These are phyloP conservation scores for Periophthalmodon schlosseri DNA, from an alignment of 2,113 vertebrate species.

Conservation along the genomic window DNA sequence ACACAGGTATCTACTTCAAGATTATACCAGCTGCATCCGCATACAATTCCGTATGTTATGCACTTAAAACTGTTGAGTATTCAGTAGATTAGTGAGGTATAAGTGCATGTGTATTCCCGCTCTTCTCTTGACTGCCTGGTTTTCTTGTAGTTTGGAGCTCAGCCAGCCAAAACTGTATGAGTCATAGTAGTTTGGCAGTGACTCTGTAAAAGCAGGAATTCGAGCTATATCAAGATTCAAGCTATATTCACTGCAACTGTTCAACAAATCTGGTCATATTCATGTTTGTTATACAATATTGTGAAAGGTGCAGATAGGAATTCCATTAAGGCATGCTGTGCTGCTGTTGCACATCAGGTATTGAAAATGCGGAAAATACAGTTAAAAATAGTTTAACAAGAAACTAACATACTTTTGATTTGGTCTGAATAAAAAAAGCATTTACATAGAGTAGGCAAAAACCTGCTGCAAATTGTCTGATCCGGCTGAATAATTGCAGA, in stretches of 20 bases:
- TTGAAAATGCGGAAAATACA: neutral
- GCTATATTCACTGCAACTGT: slow-evolving; percentile 22
- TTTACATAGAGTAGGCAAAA: no score
- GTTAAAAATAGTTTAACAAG: no score
- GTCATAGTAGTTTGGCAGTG: slow-evolving; percentile 46
- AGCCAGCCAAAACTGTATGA: slow-evolving; percentile 35
- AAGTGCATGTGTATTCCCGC: slow-evolving; percentile 21
- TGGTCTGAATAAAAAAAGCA: no score
- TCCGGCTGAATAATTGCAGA: no score
- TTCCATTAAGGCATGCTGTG: neutral
- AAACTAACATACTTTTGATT: no score
- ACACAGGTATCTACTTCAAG: neutral
- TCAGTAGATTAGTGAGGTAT: neutral
- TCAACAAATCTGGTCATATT: slow-evolving; percentile 12
- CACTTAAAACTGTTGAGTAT: neutral
- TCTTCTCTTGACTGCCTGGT: slow-evolving; percentile 20
- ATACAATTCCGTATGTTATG: neutral
- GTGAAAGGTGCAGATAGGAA: neutral
- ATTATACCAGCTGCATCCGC: neutral
- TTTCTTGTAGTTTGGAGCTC: slow-evolving; percentile 42
- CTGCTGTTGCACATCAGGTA: slow-evolving; percentile 1
- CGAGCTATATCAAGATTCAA: slow-evolving; percentile 17
- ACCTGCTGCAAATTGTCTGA: no score
- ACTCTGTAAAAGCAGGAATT: slow-evolving; percentile 28
- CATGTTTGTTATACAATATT: neutral